phyloP scores from a whole-genome alignment of 2,888 invertebrate species.

The Gnatocerus cornutus region DNA sequence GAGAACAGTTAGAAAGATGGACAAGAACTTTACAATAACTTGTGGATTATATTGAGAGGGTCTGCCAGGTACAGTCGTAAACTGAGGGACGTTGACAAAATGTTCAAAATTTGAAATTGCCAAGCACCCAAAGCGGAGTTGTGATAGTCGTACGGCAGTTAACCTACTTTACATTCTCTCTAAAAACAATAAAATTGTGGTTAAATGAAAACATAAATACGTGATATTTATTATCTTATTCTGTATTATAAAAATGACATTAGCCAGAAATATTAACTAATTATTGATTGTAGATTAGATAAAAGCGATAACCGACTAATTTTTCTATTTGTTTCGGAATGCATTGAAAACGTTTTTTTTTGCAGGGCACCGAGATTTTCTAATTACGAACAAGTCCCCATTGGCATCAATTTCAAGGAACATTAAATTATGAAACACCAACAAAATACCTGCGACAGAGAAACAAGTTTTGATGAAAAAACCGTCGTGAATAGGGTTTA shows the following conservation, averaged over 20 bases:
- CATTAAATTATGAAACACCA: constrained; percentile 45
- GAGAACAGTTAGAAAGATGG: too few relatives aligned
- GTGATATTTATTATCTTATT: constrained; percentile 11
- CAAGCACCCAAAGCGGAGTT: too few relatives aligned
- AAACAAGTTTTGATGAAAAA: constrained; percentile 53
- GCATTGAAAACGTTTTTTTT: constrained; percentile 3
- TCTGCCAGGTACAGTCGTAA: too few relatives aligned
- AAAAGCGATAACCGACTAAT: constrained; percentile 34
- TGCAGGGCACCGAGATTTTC: constrained; percentile 15
- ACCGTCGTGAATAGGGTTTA: constrained; percentile 39
- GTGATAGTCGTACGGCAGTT: neutral
- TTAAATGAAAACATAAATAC: constrained; percentile 8
- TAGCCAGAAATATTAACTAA: constrained; percentile 36
- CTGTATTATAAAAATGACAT: constrained; percentile 21
- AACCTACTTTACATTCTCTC: neutral
- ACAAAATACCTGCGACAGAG: constrained; percentile 53
- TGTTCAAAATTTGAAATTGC: too few relatives aligned
- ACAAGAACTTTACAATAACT: too few relatives aligned
- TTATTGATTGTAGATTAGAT: constrained; percentile 44
- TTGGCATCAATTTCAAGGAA: constrained; percentile 42
- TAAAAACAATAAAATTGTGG: constrained; percentile 2
- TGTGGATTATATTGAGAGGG: too few relatives aligned
- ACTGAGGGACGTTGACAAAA: too few relatives aligned
- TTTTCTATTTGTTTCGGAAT: constrained; percentile 25
- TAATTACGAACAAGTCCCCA: constrained; percentile 27